These are phyloP conservation scores for Ceuthmochares aereus DNA, from an alignment of 2,113 vertebrate genomes.

Conservation along the genomic window DNA sequence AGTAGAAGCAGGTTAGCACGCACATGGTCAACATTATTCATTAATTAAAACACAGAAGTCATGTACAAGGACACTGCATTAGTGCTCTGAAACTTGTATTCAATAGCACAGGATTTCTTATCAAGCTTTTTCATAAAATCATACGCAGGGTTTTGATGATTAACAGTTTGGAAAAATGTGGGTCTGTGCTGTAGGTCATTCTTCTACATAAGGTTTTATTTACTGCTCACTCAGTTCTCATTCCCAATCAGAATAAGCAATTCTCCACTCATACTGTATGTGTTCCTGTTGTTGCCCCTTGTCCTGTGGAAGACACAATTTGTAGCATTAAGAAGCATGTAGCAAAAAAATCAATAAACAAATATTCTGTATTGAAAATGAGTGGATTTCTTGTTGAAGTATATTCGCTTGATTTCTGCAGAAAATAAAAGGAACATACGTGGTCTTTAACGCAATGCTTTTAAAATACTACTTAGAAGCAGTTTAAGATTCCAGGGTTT, in stretches of 20 bases:
- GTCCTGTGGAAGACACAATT: not conserved
- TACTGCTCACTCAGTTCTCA: not conserved
- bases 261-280: not conserved
- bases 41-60: not conserved
- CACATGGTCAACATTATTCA: not conserved
- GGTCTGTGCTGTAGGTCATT: not conserved
- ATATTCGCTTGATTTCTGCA: not conserved
- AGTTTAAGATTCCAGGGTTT: not conserved
- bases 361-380: not conserved
- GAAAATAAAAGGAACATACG: rapidly evolving
- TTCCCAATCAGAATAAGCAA: not conserved
- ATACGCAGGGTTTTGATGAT: not conserved
- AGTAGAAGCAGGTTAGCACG: not conserved
- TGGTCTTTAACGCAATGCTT: not conserved
- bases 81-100: not conserved
- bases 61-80: rapidly evolving
- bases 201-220: not conserved
- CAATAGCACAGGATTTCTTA: not conserved
- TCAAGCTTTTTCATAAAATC: not conserved
- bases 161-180: rapidly evolving
- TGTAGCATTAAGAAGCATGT: not conserved
- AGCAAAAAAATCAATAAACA: not conserved
- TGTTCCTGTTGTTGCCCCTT: not conserved
- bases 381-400: not conserved
- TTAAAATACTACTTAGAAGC: not conserved